phyloP scores from a whole-genome alignment of 2,797 vertebrate genomes.

The Muscicapa comitata region DNA sequence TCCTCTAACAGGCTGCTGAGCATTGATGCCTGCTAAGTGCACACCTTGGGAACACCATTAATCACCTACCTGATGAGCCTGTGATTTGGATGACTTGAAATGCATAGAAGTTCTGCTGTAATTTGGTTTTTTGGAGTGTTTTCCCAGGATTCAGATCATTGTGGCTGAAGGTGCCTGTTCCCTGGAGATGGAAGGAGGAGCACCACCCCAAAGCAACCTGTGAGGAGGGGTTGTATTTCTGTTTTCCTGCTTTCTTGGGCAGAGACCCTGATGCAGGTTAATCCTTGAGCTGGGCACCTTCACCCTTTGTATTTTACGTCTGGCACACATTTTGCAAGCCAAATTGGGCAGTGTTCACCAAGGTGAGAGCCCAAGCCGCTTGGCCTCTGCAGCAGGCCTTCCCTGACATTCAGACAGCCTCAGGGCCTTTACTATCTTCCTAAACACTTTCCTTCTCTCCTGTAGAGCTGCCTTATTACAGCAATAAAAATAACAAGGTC shows the following conservation, averaged over 20 bases:
- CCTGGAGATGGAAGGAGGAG: background rate
- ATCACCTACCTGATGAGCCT: background rate
- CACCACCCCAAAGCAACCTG: background rate
- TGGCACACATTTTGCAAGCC: background rate
- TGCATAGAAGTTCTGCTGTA: background rate
- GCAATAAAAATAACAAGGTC: slow-evolving; percentile 81
- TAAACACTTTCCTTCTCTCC: slow-evolving; percentile 63
- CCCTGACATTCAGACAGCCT: background rate
- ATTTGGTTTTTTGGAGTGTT: background rate
- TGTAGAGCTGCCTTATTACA: slow-evolving; percentile 68
- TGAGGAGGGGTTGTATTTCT: background rate
- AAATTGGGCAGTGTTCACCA: background rate
- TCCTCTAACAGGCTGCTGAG: background rate
- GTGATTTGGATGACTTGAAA: background rate
- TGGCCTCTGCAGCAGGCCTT: slow-evolving; percentile 16
- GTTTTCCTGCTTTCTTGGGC: background rate
- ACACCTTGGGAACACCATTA: background rate
- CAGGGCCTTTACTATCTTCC: slow-evolving; percentile 37
- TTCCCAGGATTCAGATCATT: background rate
- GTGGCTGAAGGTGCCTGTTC: background rate
- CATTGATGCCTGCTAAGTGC: background rate
- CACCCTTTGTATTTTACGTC: background rate
- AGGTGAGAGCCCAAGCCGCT: background rate
- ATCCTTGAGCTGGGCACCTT: background rate
- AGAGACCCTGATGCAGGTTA: background rate